Conservation (phyloP, 2,888 invertebrate genomes). For the Hydrotaea diabolus region DNA sequence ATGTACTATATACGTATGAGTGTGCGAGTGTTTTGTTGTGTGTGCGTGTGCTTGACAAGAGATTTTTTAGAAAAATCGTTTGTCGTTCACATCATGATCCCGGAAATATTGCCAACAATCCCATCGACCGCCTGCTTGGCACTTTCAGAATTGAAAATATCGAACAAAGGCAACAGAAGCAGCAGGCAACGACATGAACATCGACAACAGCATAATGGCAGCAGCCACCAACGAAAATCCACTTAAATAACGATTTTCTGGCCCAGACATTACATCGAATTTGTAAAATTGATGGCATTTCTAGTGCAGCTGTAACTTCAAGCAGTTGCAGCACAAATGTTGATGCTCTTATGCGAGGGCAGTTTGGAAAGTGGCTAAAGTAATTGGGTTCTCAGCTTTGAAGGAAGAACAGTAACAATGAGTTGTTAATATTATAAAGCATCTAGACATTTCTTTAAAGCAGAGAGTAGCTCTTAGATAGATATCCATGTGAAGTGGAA, state of each 20-base stretch:
- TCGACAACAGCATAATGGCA: too few species aligned
- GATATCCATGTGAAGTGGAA: too few species aligned
- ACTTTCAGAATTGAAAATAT: constrained; percentile 3
- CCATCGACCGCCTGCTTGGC: neutral
- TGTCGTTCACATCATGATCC: constrained; percentile 48
- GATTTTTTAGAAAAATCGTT: constrained; percentile 40
- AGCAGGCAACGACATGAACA: neutral
- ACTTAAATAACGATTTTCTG: constrained; percentile 42
- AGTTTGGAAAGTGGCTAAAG: too few species aligned
- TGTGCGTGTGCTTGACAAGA: neutral
- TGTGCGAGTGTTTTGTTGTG: neutral
- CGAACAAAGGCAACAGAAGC: neutral
- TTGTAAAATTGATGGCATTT: neutral
- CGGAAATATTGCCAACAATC: constrained; percentile 43
- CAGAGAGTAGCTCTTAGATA: too few species aligned
- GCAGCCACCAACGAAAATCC: neutral
- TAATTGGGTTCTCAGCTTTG: too few species aligned
- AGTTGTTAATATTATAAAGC: too few species aligned
- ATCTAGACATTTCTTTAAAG: too few species aligned
- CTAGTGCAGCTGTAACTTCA: neutral
- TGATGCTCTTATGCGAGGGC: neutral
- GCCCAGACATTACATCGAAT: constrained; percentile 34
- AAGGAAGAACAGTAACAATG: too few species aligned
- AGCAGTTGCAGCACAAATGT: constrained; percentile 16
- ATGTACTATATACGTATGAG: neutral